Evolutionary conservation across 2,113 vertebrate species (phyloP).

Genomic region (Burhinus oedicnemus): DNA sequence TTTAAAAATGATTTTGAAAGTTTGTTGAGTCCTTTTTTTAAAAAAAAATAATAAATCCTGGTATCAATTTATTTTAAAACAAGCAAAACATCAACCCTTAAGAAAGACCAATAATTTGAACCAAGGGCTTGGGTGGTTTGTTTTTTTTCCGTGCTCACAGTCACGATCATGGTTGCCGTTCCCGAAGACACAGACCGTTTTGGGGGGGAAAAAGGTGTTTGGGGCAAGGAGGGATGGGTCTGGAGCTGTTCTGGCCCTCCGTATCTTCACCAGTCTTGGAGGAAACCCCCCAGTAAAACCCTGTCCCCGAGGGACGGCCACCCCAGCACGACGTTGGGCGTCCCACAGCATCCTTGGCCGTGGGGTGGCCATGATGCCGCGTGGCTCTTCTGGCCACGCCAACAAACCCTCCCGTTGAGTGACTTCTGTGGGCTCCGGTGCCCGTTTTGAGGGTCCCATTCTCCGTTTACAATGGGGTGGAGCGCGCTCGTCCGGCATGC

Average conservation of each 20-base stretch:
- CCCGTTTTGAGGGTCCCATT: rapidly evolving
- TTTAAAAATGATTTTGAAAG: not conserved
- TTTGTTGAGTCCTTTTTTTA: not conserved
- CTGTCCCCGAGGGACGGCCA: rapidly evolving
- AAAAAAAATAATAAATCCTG: no score
- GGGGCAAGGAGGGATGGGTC: not conserved
- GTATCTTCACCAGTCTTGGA: rapidly evolving
- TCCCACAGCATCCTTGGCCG: not conserved
- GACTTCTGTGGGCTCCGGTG: not conserved
- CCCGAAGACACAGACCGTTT: no score
- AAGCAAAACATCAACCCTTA: not conserved
- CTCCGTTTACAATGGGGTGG: rapidly evolving
- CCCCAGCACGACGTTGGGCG: rapidly evolving
- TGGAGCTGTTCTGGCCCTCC: not conserved
- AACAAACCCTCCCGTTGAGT: rapidly evolving
- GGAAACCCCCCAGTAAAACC: rapidly evolving
- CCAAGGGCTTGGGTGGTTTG: not conserved
- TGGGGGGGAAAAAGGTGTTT: not conserved
- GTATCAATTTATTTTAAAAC: not conserved
- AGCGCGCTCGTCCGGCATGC: rapidly evolving
- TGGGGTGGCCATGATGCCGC: rapidly evolving
- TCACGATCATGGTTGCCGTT: rapidly evolving
- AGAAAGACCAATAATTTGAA: not conserved
- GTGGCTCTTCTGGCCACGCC: not conserved
- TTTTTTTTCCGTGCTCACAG: no score